These are phyloP conservation scores for Lepeophtheirus nordmannii DNA, from an alignment of 2,888 invertebrate genomes.

Conservation along the genomic window DNA sequence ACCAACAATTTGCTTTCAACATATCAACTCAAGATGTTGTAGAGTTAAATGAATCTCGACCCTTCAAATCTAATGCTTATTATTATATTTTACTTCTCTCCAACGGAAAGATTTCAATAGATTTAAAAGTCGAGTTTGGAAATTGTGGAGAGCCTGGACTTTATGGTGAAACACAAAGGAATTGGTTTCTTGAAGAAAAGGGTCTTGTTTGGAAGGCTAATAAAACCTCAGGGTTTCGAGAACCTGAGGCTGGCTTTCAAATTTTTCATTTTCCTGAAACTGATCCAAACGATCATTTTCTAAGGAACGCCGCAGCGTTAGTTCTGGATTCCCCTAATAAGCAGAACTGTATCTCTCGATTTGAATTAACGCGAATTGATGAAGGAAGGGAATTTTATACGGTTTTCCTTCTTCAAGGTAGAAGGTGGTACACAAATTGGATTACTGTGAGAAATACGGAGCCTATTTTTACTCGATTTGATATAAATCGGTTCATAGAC, in stretches of 20 bases:
- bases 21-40: conserved; percentile 33
- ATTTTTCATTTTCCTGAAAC: not conserved
- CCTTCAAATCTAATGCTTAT: conserved; percentile 38
- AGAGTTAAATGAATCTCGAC: conserved; percentile 35
- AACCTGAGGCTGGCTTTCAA: conserved; percentile 14
- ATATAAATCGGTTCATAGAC: conserved; percentile 37
- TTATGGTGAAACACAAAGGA: conserved; percentile 20
- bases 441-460: conserved; percentile 34
- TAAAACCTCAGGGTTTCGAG: conserved; percentile 1
- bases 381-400: conserved; percentile 38
- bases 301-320: conserved; percentile 25
- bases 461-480: conserved; percentile 34
- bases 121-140: conserved; percentile 29
- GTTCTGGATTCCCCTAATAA: conserved; percentile 28
- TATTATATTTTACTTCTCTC: conserved; percentile 35
- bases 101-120: conserved; percentile 28
- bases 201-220: conserved; percentile 13
- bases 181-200: conserved; percentile 22
- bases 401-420: conserved; percentile 37
- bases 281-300: not conserved
- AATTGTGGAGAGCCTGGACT: conserved; percentile 28
- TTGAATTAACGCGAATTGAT: conserved; percentile 36
- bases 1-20: conserved; percentile 1
- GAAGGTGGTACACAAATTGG: conserved; percentile 39
- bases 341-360: conserved; percentile 34